phyloP scores from a whole-genome alignment of 1,140 invertebrate genomes.

The Eurytemora carolleeae region DNA sequence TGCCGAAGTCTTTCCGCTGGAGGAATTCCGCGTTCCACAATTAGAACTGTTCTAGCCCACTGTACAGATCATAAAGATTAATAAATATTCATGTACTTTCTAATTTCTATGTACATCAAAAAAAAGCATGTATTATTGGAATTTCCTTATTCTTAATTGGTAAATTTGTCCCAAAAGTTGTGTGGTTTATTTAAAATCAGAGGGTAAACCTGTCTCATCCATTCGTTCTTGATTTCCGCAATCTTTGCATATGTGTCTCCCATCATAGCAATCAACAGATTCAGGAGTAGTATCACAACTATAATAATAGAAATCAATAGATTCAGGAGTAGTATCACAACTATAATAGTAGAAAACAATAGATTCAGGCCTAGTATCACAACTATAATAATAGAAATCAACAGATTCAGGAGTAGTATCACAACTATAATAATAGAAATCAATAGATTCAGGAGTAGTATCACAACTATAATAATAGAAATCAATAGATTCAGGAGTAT shows the following conservation, averaged over 20 bases:
- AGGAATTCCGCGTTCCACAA: conserved; percentile 81
- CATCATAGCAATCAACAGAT: conserved; percentile 99
- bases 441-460: conserved; percentile 90
- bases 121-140: no score
- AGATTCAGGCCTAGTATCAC: conserved; percentile 88
- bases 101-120: no score
- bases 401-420: no score
- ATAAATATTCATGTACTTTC: no score
- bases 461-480: conserved; percentile 88
- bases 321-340: conserved; percentile 82
- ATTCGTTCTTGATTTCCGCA: conserved; percentile 88
- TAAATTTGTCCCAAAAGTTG: no score
- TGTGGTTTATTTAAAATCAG: no score
- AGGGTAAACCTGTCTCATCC: conserved; percentile 83
- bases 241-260: conserved; percentile 97
- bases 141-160: no score
- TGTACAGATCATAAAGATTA: conserved; percentile 26
- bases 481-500: conserved; percentile 70
- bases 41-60: conserved; percentile 92
- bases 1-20: conserved; percentile 62
- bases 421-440: no score
- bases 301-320: conserved; percentile 91
- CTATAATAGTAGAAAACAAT: conserved; percentile 99
- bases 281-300: conserved; percentile 80
- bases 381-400: conserved; percentile 89